Evolutionary conservation across 1,140 invertebrate species (phyloP).

Genomic region (Chymomyza costata): DNA sequence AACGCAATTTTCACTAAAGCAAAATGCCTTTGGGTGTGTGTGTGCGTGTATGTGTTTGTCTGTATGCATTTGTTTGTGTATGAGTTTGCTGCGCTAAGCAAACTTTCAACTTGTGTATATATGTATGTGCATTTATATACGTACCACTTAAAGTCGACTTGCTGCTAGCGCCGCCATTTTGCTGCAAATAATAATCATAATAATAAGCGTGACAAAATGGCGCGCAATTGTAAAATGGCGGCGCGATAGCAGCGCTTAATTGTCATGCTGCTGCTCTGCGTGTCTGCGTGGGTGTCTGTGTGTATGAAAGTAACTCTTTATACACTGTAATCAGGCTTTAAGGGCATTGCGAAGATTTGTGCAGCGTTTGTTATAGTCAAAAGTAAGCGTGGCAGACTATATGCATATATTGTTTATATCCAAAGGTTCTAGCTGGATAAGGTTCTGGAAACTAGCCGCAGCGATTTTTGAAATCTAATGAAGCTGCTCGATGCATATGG

Average conservation of each 20-base stretch:
- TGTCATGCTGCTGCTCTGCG: constrained; percentile 15
- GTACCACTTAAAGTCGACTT: too few species aligned
- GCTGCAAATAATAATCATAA: constrained; percentile 48
- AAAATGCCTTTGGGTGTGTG: not conserved
- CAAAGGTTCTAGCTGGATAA: too few species aligned
- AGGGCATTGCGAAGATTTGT: too few species aligned
- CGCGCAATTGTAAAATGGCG: constrained; percentile 14
- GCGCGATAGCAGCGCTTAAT: constrained; percentile 30
- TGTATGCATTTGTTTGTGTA: not conserved
- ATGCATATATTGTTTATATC: too few species aligned
- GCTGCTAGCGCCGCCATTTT: constrained; percentile 10
- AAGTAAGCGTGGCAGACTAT: too few species aligned
- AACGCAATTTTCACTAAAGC: constrained; percentile 48
- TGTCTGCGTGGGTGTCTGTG: not conserved
- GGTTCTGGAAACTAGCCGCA: too few species aligned
- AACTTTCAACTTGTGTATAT: constrained; percentile 16
- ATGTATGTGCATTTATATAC: too few species aligned
- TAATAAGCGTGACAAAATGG: constrained; percentile 49
- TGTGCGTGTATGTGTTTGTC: not conserved
- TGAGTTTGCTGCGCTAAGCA: not conserved
- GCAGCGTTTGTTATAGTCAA: too few species aligned
- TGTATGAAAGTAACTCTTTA: not conserved
- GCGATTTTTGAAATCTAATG: too few species aligned
- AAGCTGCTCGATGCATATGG: too few species aligned
- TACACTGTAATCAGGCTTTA: too few species aligned